Percentiles rank a stretch among this genome's conserved stretches.
Evolutionary conservation across 2,888 invertebrate species (phyloP).

Genomic region (Cataglyphis albicans): DNA sequence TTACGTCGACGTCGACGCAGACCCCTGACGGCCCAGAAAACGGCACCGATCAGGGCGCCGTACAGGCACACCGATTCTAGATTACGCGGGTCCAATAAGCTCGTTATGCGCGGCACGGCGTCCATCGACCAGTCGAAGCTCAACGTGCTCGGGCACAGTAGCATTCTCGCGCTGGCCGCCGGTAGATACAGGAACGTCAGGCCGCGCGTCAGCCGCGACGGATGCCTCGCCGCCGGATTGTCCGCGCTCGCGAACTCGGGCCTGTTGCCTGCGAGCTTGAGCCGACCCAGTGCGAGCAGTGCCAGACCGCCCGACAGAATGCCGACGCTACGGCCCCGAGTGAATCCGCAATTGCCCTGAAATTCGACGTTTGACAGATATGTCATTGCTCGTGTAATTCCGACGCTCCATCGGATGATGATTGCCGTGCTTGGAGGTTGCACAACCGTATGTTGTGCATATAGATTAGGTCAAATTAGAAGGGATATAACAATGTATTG

Average conservation of each 20-base stretch:
- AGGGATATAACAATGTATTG: not conserved
- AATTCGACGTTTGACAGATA: constrained; percentile 46
- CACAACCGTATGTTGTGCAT: not conserved
- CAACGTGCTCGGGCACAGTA: constrained; percentile 94
- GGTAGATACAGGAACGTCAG: constrained; percentile 97
- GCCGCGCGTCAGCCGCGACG: constrained; percentile 92
- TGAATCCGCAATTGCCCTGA: constrained; percentile 76
- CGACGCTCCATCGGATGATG: not conserved
- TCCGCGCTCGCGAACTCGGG: constrained; percentile 97
- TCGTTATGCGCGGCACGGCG: constrained; percentile 94
- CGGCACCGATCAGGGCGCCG: constrained; percentile 83
- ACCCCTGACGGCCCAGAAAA: constrained; percentile 78
- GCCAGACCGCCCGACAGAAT: constrained; percentile 90
- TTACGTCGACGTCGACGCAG: constrained; percentile 65
- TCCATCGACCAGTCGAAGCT: constrained; percentile 99
- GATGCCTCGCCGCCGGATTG: constrained; percentile 97
- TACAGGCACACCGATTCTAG: constrained; percentile 92
- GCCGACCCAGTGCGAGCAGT: constrained; percentile 91
- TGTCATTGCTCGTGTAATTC: constrained; percentile 16
- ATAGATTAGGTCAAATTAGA: not conserved
- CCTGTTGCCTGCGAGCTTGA: constrained; percentile 91
- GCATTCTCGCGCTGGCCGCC: constrained; percentile 94
- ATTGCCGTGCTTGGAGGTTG: not conserved
- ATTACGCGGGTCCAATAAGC: constrained; percentile 93
- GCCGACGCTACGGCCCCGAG: constrained; percentile 90